phyloP scores from a whole-genome alignment of 2,888 invertebrate species.

The Shargacucullia verbasci region DNA sequence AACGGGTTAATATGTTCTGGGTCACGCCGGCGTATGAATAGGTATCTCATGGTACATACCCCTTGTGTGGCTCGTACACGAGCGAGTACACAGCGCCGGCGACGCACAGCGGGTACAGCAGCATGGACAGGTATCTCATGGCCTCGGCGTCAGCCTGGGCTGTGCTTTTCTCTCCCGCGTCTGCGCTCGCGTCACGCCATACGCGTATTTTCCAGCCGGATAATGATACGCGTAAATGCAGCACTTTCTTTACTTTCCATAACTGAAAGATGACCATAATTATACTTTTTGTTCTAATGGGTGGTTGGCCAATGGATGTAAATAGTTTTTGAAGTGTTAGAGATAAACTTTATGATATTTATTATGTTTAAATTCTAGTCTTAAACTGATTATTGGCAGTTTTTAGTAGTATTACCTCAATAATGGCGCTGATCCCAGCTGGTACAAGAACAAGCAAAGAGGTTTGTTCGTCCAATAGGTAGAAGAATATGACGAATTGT shows the following conservation, averaged over 20 bases:
- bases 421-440: slow-evolving; percentile 94
- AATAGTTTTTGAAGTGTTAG: not conserved
- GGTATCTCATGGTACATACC: slow-evolving; percentile 84
- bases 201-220: slow-evolving; percentile 71
- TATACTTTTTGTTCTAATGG: not conserved
- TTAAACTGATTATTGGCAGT: too few relatives aligned
- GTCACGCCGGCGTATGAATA: too few relatives aligned
- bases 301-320: not conserved
- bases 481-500: slow-evolving; percentile 96
- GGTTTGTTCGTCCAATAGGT: slow-evolving; percentile 97
- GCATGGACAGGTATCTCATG: slow-evolving; percentile 96
- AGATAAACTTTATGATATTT: too few relatives aligned
- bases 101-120: slow-evolving; percentile 96
- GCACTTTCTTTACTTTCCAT: slow-evolving; percentile 98
- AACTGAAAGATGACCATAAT: slow-evolving; percentile 85
- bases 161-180: slow-evolving; percentile 92
- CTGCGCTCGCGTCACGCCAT: slow-evolving; percentile 84
- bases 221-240: slow-evolving; percentile 91
- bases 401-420: slow-evolving; percentile 95
- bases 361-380: too few relatives aligned
- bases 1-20: too few relatives aligned
- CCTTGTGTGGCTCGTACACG: slow-evolving; percentile 97
- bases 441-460: slow-evolving; percentile 96
- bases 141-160: slow-evolving; percentile 96
- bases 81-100: slow-evolving; percentile 97